Conservation (phyloP, 1,140 invertebrate species). For the Platorchestia sp. region DNA sequence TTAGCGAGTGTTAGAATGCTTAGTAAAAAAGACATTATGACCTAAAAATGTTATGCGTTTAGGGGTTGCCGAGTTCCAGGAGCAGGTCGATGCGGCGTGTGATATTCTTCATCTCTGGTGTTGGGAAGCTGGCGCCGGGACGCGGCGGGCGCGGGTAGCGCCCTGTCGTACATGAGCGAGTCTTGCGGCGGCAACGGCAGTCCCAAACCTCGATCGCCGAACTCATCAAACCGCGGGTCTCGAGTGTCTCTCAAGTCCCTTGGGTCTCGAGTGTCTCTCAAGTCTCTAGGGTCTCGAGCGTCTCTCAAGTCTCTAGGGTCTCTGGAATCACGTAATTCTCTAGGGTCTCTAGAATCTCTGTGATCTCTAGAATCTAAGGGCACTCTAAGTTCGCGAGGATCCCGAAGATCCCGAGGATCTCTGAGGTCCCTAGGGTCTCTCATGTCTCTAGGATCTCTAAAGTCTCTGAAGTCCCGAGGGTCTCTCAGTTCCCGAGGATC, state of each 20-base stretch:
- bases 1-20: background rate
- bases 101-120: slow-evolving; percentile 71
- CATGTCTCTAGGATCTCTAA: slow-evolving; percentile 57
- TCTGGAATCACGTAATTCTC: background rate
- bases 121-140: slow-evolving; percentile 62
- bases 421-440: background rate
- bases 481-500: slow-evolving; percentile 46
- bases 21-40: background rate
- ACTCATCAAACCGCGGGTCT: slow-evolving; percentile 67
- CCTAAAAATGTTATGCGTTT: slow-evolving; percentile 70
- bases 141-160: slow-evolving; percentile 54
- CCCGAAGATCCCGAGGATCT: background rate
- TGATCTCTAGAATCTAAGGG: background rate
- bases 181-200: slow-evolving; percentile 60
- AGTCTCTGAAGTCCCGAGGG: slow-evolving; percentile 9
- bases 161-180: slow-evolving; percentile 59
- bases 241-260: slow-evolving; percentile 52
- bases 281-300: background rate
- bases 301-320: slow-evolving; percentile 26
- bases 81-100: slow-evolving; percentile 72
- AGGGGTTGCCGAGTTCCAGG: slow-evolving; percentile 73
- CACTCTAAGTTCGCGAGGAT: slow-evolving; percentile 3
- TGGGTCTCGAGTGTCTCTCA: background rate
- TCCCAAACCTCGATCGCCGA: slow-evolving; percentile 60
- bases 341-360: background rate